Evolutionary conservation across 1,140 invertebrate genomes (phyloP).

Genomic region (Calycopis cecrops): DNA sequence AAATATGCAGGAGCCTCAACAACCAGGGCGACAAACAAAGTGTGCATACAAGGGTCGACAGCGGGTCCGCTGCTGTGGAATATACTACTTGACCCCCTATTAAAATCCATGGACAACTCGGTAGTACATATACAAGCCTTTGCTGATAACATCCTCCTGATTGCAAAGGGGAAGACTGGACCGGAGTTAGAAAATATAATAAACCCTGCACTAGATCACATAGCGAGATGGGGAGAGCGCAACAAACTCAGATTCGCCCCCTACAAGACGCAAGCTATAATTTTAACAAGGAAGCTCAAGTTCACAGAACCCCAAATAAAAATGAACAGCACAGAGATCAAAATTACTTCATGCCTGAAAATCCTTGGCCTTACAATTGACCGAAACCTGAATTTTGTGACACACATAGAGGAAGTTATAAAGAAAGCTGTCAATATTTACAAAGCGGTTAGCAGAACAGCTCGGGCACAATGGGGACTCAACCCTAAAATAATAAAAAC

Average conservation of each 20-base stretch:
- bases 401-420: not conserved
- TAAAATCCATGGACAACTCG: not conserved
- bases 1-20: too few relatives aligned
- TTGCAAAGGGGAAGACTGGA: not conserved
- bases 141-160: not conserved
- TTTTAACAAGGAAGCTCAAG: not conserved
- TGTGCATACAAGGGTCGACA: too few relatives aligned
- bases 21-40: too few relatives aligned
- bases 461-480: not conserved
- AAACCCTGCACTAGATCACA: not conserved
- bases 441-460: not conserved
- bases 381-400: not conserved
- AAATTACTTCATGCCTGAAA: not conserved
- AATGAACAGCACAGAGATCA: not conserved
- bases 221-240: not conserved
- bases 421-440: not conserved
- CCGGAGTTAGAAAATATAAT: not conserved
- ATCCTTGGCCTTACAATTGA: conserved; percentile 10
- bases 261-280: not conserved
- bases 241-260: not conserved
- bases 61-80: too few relatives aligned
- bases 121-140: not conserved
- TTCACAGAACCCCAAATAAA: not conserved
- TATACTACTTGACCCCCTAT: not conserved
- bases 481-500: not conserved